Percentiles rank a stretch among this genome's conserved stretches.
Evolutionary conservation across 2,888 invertebrate genomes (phyloP).

Genomic region (Parthenolecanium corni): DNA sequence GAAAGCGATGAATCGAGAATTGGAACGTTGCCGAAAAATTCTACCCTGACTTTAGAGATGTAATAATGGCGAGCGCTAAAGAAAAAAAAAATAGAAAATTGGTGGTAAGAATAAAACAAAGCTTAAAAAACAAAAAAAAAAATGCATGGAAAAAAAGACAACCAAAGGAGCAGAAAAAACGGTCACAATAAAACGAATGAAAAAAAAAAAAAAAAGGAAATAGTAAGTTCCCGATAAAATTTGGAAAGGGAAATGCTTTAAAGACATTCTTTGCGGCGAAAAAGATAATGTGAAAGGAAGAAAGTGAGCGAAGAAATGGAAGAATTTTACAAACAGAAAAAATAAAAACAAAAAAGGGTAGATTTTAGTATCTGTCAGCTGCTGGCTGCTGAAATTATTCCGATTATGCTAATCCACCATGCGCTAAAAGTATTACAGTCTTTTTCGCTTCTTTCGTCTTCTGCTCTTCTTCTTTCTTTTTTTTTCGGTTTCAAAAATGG

Average conservation of each 20-base stretch:
- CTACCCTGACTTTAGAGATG: too few relatives aligned
- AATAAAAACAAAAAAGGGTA: constrained; percentile 16
- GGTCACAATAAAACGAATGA: constrained; percentile 24
- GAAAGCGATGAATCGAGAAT: not conserved
- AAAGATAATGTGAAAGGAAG: constrained; percentile 16
- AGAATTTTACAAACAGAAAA: not conserved
- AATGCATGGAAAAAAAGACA: not conserved
- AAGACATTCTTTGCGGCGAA: constrained; percentile 18
- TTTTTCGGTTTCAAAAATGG: too few relatives aligned
- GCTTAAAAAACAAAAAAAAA: not conserved
- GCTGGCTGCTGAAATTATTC: constrained; percentile 29
- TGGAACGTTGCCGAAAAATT: constrained; percentile 3
- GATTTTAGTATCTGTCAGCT: constrained; percentile 28
- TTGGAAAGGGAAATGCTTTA: constrained; percentile 15
- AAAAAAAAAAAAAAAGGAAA: constrained; percentile 9
- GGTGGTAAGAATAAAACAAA: not conserved
- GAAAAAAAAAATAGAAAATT: constrained; percentile 2
- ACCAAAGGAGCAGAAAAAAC: constrained; percentile 15
- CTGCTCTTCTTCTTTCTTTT: not conserved
- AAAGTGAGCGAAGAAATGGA: constrained; percentile 1
- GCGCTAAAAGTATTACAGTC: constrained; percentile 24
- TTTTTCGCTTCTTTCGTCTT: not conserved
- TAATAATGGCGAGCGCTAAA: not conserved
- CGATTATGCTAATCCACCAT: constrained; percentile 30
- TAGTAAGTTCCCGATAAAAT: constrained; percentile 25